Evolutionary conservation across 2,888 invertebrate genomes (phyloP), one percentile per base, ranked within the genome.

Genomic region (Nomada lathburiana): DNA sequence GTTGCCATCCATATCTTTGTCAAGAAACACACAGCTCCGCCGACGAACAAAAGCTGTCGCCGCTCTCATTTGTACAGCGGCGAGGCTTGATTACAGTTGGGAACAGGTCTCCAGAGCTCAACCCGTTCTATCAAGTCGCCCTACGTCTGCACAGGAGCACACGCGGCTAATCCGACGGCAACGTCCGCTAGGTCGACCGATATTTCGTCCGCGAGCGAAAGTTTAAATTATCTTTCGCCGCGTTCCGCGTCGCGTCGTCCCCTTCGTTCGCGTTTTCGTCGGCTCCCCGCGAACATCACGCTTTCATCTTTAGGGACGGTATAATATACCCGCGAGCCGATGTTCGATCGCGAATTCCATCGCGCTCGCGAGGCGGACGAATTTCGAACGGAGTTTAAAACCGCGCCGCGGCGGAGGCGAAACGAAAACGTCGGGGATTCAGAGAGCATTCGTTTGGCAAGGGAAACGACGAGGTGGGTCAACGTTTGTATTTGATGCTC

Each of bases 401-500:
- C 3, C 23, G 36, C 50, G 57, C 3, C 11, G 16, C 42, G 23
- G 11, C 10, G 23, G 47, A 26, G 29, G 53, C 26, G 16, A 62
- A 53, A 36, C 29, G 47, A 0, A n/a, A 20, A 20, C 13, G 1
- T 16, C 36, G 29, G 36, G 20, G 52, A 20, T 20, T 11, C 26
- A 26, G 26, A 29, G 57, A 57, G 57, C 16, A 47, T 20, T 0
- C 20, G 23, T 44, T 11, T 55, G n/a, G 11, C 64, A 59, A 59
- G 47, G 36, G 52, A 64, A 23, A 20, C 23, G 52, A 60, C n/a
- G 26, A 50, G 68, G 76, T 80, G 83, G 83, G 83, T 68, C 80
- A 83, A 84, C 82, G 76, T 85, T 88, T 85, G 86, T 82, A 83
- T 89, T 83, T 85, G 83, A 82, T 50, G 75, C 78, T 85, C 80